Evolutionary conservation across 2,113 vertebrate species (phyloP).

Genomic region (Takifugu flavidus): DNA sequence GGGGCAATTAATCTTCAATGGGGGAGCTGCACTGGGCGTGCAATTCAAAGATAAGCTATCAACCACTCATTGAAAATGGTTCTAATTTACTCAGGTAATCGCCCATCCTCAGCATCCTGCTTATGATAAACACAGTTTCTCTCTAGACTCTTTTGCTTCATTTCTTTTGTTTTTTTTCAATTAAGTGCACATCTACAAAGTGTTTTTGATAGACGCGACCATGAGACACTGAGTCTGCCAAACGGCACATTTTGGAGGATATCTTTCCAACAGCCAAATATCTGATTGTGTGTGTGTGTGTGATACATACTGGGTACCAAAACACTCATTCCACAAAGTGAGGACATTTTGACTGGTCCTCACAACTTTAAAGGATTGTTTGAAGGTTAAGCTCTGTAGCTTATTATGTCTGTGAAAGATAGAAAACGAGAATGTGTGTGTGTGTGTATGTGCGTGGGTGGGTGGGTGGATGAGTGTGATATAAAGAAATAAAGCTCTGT

Average conservation of each 20-base stretch:
- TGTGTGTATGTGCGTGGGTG: constrained; percentile 3
- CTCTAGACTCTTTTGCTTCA: constrained; percentile 23
- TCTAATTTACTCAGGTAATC: constrained; percentile 71
- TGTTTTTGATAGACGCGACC: constrained; percentile 24
- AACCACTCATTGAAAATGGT: constrained; percentile 52
- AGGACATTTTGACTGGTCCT: no score
- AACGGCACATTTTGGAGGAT: background rate
- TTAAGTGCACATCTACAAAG: constrained; percentile 36
- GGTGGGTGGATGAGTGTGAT: constrained; percentile 47
- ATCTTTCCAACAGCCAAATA: constrained; percentile 27
- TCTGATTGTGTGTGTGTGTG: constrained; percentile 15
- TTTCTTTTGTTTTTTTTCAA: constrained; percentile 54
- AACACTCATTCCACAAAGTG: no score
- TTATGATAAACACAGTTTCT: constrained; percentile 57
- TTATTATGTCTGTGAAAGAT: no score
- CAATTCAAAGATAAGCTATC: constrained; percentile 70
- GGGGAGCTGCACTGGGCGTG: constrained; percentile 57
- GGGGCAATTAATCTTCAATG: constrained; percentile 66
- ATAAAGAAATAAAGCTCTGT: constrained; percentile 47
- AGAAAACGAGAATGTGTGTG: background rate
- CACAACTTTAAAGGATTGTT: no score
- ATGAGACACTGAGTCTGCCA: constrained; percentile 14
- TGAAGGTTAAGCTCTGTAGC: no score
- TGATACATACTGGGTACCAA: constrained; percentile 14
- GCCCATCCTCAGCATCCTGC: constrained; percentile 51